Percentiles rank a stretch among this genome's conserved stretches.
These are phyloP conservation scores for Macrotus californicus DNA, from an alignment of 2,113 vertebrate species.

Conservation along the genomic window DNA sequence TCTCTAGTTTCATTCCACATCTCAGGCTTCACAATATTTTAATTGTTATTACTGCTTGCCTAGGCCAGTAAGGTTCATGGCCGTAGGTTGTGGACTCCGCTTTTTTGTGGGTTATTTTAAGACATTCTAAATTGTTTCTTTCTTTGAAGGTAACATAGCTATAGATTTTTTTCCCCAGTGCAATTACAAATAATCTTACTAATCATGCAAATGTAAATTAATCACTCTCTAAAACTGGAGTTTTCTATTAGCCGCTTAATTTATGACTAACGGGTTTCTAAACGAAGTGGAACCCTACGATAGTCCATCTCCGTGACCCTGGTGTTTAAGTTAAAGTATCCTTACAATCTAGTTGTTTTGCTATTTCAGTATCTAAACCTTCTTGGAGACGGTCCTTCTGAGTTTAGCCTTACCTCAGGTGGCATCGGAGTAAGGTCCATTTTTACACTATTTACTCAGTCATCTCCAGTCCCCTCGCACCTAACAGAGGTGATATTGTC, in stretches of 20 bases:
- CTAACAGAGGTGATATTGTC: not conserved
- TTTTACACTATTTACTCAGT: accelerated
- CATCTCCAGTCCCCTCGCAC: not conserved
- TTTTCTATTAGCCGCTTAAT: conserved; percentile 17
- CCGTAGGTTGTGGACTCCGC: not conserved
- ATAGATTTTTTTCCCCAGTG: not conserved
- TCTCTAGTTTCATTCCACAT: not conserved
- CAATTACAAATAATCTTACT: conserved; percentile 30
- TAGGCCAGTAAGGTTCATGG: not conserved
- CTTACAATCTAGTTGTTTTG: not conserved
- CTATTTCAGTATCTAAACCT: not conserved
- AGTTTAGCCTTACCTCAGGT: not conserved
- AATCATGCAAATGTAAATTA: conserved; percentile 37
- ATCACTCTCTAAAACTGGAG: not conserved
- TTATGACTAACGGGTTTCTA: conserved; percentile 11
- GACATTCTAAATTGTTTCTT: not conserved
- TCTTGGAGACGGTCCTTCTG: not conserved
- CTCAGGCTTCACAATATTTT: not conserved
- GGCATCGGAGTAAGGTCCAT: not conserved
- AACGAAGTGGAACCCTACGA: not conserved
- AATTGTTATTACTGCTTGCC: not conserved
- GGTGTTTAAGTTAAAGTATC: not conserved
- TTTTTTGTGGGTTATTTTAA: conserved; percentile 23
- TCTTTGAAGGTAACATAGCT: conserved; percentile 19
- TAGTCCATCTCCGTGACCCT: not conserved